Conservation (phyloP, 2,888 invertebrate species). For the Phytoseiulus persimilis region DNA sequence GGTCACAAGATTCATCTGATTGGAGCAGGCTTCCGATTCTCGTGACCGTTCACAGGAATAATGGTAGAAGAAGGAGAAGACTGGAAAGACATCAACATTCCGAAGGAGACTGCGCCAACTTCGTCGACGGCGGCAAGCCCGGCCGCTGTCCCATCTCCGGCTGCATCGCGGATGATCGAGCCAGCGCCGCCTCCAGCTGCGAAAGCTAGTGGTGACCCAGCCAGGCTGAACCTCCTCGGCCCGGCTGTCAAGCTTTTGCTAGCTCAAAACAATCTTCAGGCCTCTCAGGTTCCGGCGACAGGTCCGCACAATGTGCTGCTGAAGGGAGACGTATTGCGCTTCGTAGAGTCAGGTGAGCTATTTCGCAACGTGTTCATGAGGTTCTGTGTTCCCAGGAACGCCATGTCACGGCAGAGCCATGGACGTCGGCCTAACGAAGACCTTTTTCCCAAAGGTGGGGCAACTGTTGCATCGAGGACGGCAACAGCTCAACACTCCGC, state of each 20-base stretch:
- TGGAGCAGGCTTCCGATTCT: slow-evolving; percentile 51
- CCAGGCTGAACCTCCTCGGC: slow-evolving; percentile 49
- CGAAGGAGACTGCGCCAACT: slow-evolving; percentile 49
- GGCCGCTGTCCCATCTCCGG: slow-evolving; percentile 47
- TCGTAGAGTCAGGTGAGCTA: neutral
- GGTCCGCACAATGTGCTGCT: slow-evolving; percentile 58
- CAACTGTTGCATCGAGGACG: slow-evolving; percentile 47
- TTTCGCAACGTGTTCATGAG: no score
- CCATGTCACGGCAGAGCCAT: no score
- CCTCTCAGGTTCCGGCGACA: slow-evolving; percentile 53
- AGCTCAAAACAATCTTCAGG: slow-evolving; percentile 55
- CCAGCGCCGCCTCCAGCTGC: no score
- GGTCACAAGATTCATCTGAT: neutral
- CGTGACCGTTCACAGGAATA: slow-evolving; percentile 48
- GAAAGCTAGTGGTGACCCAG: neutral
- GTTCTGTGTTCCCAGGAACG: no score
- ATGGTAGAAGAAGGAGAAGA: slow-evolving; percentile 59
- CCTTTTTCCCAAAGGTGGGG: neutral
- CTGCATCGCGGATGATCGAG: slow-evolving; percentile 12
- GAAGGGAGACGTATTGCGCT: slow-evolving; percentile 57
- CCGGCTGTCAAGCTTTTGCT: slow-evolving; percentile 59
- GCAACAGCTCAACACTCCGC: slow-evolving; percentile 52
- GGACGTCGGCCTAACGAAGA: no score
- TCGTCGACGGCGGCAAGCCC: slow-evolving; percentile 45
- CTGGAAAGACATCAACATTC: slow-evolving; percentile 55